Evolutionary conservation across 2,888 invertebrate species (phyloP).

Genomic region (Chorisops tibialis): DNA sequence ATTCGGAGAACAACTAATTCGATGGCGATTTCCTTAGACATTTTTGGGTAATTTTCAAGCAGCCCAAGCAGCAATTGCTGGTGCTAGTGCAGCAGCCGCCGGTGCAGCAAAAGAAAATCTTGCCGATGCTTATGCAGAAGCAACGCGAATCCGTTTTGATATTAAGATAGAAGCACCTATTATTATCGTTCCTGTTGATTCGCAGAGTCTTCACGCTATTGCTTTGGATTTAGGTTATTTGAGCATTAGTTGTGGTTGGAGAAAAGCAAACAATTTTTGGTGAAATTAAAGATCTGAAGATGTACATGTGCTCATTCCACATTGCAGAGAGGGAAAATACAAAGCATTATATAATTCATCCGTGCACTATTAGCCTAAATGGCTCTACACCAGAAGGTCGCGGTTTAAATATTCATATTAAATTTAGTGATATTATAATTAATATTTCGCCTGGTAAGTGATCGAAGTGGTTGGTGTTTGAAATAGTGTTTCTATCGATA

Average conservation of each 20-base stretch:
- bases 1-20: no score
- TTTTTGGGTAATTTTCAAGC: slow-evolving; percentile 88
- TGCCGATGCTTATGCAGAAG: slow-evolving; percentile 76
- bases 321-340: slow-evolving; percentile 59
- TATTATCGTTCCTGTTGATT: slow-evolving; percentile 84
- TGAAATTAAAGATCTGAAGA: slow-evolving; percentile 71
- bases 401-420: slow-evolving; percentile 80
- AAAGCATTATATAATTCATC: slow-evolving; percentile 71
- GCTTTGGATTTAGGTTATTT: slow-evolving; percentile 84
- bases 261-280: slow-evolving; percentile 76
- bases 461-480: not conserved
- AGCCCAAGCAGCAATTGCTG: slow-evolving; percentile 81
- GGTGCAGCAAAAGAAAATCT: slow-evolving; percentile 86
- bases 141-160: slow-evolving; percentile 67
- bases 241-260: slow-evolving; percentile 61
- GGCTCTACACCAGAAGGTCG: slow-evolving; percentile 75
- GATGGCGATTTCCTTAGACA: slow-evolving; percentile 57
- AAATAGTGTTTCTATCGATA: no score
- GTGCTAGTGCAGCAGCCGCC: slow-evolving; percentile 88
- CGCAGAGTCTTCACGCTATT: slow-evolving; percentile 72
- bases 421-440: slow-evolving; percentile 70
- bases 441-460: slow-evolving; percentile 78
- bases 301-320: slow-evolving; percentile 67
- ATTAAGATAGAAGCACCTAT: slow-evolving; percentile 78
- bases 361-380: slow-evolving; percentile 75